Base-by-base conservation (phyloP, 2,888 invertebrate genomes). In the Polydrusus cervinus region DNA sequence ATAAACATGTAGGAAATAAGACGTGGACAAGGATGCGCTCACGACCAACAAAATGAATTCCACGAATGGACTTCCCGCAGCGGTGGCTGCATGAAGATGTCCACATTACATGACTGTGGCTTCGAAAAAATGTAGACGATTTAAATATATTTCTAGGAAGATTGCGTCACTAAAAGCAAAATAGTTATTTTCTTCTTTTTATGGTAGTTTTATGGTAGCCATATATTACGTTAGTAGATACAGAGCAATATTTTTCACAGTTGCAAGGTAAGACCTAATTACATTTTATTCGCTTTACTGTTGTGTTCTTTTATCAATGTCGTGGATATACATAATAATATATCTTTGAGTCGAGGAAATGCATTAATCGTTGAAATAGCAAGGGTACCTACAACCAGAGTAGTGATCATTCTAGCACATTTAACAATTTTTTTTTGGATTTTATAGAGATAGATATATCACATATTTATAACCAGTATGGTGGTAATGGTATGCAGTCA, bases 31-130 rank as follows among this genome's bases (percentile, higher is more conserved):
- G 16, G 57, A 65, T 74, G 69, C 38, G 65, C 68, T 74, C 74
- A 74, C 74, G 69, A 74, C 53, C 74, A 25, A 34, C 76, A 66
- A 77, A 75, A 77, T 77, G 77, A 77, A 77, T 77, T 77, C 77
- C 77, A 77, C 77, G 77, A 77, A 72, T 55, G 66, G 74, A 57
- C 74, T 47, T 74, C 70, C 77, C 68, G 74, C 75, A 43, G 77
- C 20, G 71, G 67, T 71, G 62, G 71, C 49, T 69, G 68, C 77
- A 67, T 72, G 74, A 75, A 77, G 74, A 74, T 64, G 65, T 74
- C 74, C 74, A 69, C 69, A 70, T 69, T 20, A 74, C 69, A 69
- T 67, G 67, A 67, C 38, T 55, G 18, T 67, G 14, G 18, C 40
- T 11, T 47, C 47, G 43, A 51, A 62, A 64, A 64, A 70, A 30